Evolutionary conservation across 2,113 vertebrate genomes (phyloP), one percentile per base, ranked within the genome.

Genomic region (Cinclus cinclus): DNA sequence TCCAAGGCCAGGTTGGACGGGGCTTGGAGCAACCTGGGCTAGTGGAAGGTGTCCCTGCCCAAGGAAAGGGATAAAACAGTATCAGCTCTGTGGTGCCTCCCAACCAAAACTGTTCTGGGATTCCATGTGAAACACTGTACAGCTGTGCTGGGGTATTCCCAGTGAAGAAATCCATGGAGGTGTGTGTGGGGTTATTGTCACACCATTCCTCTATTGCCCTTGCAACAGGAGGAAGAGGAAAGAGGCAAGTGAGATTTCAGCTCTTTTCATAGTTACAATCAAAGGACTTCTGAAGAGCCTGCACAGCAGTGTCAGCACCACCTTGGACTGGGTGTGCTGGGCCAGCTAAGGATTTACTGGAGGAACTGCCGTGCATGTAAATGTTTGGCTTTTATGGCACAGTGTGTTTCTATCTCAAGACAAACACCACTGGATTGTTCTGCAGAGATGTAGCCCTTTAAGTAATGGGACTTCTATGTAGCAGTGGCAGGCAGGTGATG

Each of bases 1-100:
- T 15, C 28, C 55, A 6, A 83, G 55, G 53, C 46, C 3, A 3
- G 24, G 39, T 0, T 76, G 62, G 52, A n/a, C 0, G 0, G 52
- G 19, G 12, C 44, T n/a, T 67, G 60, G 55, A 62, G 47, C 21
- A 25, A 0, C 6, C 11, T 47, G 78, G n/a, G 21, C 0, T 4
- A 15, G 30, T 41, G 87, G 35, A 6, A 90, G 21, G 2, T 35
- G 30, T 47, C n/a, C 21, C 30, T 76, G 16, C 7, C 13, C 21
- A 4, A 15, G 30, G n/a, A 3, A 69, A 21, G 19, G 8, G 8
- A 8, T 58, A 52, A 24, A 7, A 62, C 14, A 11, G 1, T 21
- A 24, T 47, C 28, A 25, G 6, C 25, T 69, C 30, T 19, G 2
- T 41, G 47, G 10, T 69, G 9, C 21, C 17, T 65, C 28, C 37